Percentiles rank a stretch among this genome's conserved stretches.
phyloP scores from a whole-genome alignment of 2,888 invertebrate genomes.

The Pegoplata infirma region DNA sequence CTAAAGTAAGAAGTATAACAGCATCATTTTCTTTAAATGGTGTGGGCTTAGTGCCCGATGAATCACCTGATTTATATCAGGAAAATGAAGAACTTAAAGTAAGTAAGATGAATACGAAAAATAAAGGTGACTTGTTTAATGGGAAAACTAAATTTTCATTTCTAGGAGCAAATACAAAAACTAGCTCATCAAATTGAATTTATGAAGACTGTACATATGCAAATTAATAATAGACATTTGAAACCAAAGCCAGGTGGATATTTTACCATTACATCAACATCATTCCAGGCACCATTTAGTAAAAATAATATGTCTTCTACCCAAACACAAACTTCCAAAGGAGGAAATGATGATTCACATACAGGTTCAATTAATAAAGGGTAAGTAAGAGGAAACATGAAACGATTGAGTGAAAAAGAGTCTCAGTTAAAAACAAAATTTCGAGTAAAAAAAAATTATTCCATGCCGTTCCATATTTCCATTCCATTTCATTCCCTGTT shows the following conservation, averaged over 20 bases:
- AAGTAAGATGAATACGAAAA: no score
- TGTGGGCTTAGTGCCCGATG: conserved; percentile 90
- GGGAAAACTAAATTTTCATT: no score
- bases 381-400: conserved; percentile 65
- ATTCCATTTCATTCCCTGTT: no score
- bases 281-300: conserved; percentile 78
- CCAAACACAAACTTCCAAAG: conserved; percentile 76
- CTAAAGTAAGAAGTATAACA: conserved; percentile 89
- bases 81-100: conserved; percentile 95
- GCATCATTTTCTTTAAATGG: conserved; percentile 92
- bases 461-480: no score
- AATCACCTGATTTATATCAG: conserved; percentile 90
- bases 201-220: conserved; percentile 96
- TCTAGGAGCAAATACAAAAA: conserved; percentile 92
- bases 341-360: conserved; percentile 69
- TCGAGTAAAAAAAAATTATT: no score
- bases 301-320: conserved; percentile 75
- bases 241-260: conserved; percentile 91
- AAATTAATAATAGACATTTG: conserved; percentile 92
- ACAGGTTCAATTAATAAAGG: conserved; percentile 71
- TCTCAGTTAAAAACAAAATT: no score
- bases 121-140: no score
- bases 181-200: conserved; percentile 94
- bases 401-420: neutral
- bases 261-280: conserved; percentile 83